Conservation (phyloP, 2,888 invertebrate genomes). For the Allophyes oxyacanthae region DNA sequence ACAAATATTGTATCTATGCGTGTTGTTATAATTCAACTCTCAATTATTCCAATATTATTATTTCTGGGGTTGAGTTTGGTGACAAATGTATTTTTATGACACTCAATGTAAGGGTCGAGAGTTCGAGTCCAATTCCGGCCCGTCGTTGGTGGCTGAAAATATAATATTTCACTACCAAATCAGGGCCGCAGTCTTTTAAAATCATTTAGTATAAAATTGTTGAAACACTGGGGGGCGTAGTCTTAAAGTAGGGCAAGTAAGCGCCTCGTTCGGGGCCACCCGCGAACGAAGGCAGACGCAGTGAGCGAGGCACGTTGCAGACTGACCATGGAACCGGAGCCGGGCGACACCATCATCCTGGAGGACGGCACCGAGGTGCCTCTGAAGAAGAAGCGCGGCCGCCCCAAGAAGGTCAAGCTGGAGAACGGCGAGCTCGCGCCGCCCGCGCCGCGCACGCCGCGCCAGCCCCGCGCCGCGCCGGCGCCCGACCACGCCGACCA, state of each 20-base stretch:
- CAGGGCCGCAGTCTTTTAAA: constrained; percentile 11
- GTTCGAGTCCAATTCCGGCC: constrained; percentile 25
- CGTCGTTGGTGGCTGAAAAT: constrained; percentile 29
- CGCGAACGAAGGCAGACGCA: constrained; percentile 43
- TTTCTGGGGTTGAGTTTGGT: constrained; percentile 53
- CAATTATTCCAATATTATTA: not conserved
- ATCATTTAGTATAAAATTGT: not conserved
- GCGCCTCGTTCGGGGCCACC: constrained; percentile 29
- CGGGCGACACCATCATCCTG: constrained; percentile 87
- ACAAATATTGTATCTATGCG: constrained; percentile 4
- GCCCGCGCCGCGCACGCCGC: constrained; percentile 81
- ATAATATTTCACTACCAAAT: constrained; percentile 16
- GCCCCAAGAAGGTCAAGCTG: constrained; percentile 95
- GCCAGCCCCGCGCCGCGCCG: constrained; percentile 65
- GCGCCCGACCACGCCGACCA: constrained; percentile 72
- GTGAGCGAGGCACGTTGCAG: constrained; percentile 70
- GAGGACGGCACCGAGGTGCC: constrained; percentile 91
- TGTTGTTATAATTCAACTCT: constrained; percentile 31
- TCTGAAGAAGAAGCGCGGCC: constrained; percentile 96
- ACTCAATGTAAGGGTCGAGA: constrained; percentile 32
- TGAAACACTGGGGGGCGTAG: constrained; percentile 1
- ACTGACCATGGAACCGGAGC: constrained; percentile 87
- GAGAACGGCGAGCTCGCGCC: constrained; percentile 91
- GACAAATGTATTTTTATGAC: constrained; percentile 51
- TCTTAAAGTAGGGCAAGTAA: constrained; percentile 17